Evolutionary conservation across 2,888 invertebrate genomes (phyloP), one percentile per base, ranked within the genome.

Genomic region (Acleris literana): DNA sequence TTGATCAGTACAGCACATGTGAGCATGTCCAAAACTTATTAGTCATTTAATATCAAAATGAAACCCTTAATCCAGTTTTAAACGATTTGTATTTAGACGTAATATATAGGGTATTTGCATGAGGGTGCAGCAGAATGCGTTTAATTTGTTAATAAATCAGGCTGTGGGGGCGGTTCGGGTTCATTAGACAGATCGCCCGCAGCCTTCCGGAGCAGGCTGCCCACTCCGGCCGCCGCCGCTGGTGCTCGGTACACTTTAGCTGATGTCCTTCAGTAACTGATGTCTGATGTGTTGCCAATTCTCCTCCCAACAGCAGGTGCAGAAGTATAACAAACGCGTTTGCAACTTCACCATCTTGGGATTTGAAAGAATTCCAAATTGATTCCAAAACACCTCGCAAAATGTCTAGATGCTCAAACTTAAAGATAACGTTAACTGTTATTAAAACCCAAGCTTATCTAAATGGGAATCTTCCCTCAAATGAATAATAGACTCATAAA

Each of bases 71-170:
- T 65, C 43, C 61, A 54, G 56, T 57, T 62, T 59, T 51, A 68
- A 68, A 54, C 22, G 48, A 58, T 63, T 58, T 59, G 58, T 54
- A 65, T 60, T 25, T 60, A 68, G 59, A 52, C 63, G 25, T 49
- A 57, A 58, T 54, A 39, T 65, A 64, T 58, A 52, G 63, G 57
- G 58, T 69, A 68, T 73, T 73, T 73, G 72, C 70, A 71, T 71
- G 83, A 82, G 88, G 90, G 89, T 90, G 92, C 89, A 90, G 79
- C 81, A 88, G 88, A 88, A 91, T 91, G 92, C 92, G 86, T 90
- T 92, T 92, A 92, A 92, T 92, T 92, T 81, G 92, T 92, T 91
- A 92, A 92, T 92, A 92, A 92, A 92, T 92, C 92, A 90, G 91
- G 85, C 85, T 84, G 84, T 75, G 80, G 84, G 89, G 90, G 87